These are phyloP conservation scores for Dinocampus coccinellae DNA, from an alignment of 2,888 invertebrate genomes.

Conservation along the genomic window DNA sequence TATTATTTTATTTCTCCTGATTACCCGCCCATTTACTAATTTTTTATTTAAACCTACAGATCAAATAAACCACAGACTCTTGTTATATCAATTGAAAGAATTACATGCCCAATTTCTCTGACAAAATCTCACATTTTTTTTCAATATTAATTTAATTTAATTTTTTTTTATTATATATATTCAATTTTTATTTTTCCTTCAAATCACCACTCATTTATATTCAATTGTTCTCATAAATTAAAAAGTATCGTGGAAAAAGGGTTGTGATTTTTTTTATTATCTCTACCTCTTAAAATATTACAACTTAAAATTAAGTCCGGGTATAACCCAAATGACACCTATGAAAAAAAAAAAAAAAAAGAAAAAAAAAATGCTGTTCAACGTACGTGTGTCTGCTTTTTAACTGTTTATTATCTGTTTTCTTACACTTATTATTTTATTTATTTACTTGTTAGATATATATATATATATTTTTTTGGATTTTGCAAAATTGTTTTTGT, in stretches of 20 bases:
- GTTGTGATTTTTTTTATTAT: constrained; percentile 66
- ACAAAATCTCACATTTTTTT: constrained; percentile 29
- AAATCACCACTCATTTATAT: not conserved
- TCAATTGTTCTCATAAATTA: constrained; percentile 49
- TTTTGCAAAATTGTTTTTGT: not conserved
- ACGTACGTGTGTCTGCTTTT: constrained; percentile 39
- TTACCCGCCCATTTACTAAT: constrained; percentile 25
- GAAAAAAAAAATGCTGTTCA: constrained; percentile 54
- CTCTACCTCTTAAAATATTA: constrained; percentile 66
- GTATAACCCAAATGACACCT: constrained; percentile 58
- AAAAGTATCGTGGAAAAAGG: constrained; percentile 62
- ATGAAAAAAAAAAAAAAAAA: too few species aligned
- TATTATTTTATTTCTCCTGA: constrained; percentile 39
- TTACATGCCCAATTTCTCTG: constrained; percentile 27
- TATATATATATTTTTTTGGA: not conserved
- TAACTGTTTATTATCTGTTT: constrained; percentile 34
- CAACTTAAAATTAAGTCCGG: constrained; percentile 63
- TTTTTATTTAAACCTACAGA: constrained; percentile 29
- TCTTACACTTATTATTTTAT: constrained; percentile 27
- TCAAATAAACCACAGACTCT: constrained; percentile 14
- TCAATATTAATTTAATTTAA: too few species aligned
- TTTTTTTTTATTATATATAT: constrained; percentile 34
- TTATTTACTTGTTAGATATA: not conserved
- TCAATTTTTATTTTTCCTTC: constrained; percentile 36
- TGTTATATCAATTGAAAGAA: not conserved